A percentile compares a stretch with the other conserved stretches of the same genome.
Evolutionary conservation across 1,140 invertebrate species (phyloP).

Genomic region (Ptiloglossa arizonensis): DNA sequence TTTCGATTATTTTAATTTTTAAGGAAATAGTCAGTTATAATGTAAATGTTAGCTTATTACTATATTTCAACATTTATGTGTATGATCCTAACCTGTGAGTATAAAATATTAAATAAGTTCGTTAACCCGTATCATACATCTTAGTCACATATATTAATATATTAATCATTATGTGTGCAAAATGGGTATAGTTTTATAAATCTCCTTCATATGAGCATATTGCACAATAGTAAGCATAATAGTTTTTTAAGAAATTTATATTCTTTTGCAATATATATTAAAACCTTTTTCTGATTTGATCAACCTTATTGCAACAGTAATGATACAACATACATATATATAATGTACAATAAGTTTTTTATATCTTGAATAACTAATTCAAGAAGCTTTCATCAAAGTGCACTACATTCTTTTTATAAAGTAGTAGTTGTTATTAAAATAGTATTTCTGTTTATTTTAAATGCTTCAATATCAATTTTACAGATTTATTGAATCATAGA

Average conservation of each 20-base stretch:
- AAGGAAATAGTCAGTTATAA: constrained; percentile 34
- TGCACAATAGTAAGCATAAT: constrained; percentile 6
- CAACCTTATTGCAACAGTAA: constrained; percentile 21
- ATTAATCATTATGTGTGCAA: constrained; percentile 41
- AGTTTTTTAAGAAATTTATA: constrained; percentile 23
- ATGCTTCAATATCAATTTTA: not conserved
- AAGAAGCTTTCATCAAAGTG: not conserved
- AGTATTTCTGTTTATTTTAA: not conserved
- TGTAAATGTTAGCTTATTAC: constrained; percentile 47
- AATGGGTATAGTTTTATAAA: constrained; percentile 40
- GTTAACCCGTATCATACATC: constrained; percentile 49
- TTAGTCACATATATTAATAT: constrained; percentile 32
- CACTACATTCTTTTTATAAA: not conserved
- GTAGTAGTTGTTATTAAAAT: not conserved
- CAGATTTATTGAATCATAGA: not conserved
- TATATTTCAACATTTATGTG: constrained; percentile 21
- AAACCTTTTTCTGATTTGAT: not conserved
- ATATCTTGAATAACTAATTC: not conserved
- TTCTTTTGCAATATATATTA: not conserved
- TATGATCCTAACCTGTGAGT: constrained; percentile 17
- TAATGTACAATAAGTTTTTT: constrained; percentile 1
- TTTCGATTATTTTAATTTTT: constrained; percentile 52
- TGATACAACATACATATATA: not conserved
- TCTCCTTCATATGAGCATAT: constrained; percentile 15
- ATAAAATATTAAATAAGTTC: constrained; percentile 59